Base-by-base conservation (phyloP, 2,113 vertebrate genomes). In the Pelusios castaneus region DNA sequence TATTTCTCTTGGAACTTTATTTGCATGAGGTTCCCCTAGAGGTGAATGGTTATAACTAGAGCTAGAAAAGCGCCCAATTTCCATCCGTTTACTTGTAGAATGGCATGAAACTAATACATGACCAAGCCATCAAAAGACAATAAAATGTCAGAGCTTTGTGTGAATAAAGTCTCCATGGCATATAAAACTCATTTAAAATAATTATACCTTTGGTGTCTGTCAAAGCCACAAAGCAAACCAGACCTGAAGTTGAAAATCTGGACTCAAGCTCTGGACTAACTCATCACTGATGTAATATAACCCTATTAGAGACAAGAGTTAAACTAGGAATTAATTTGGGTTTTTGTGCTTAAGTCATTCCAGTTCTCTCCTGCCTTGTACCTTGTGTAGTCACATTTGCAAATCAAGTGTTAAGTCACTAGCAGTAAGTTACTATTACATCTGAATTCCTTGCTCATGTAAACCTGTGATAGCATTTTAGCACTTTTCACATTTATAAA, bases 1-100 rank as follows among this genome's bases (percentile, higher is more conserved):
- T 47, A 12, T 55, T 80, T 80, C 13, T 41, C n/a, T 80, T n/a
- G 6, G 51, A 6, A 38, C n/a, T 24, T 54, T 55, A 55, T 55
- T 80, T 54, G 24, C 51, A 38, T n/a, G 24, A 55, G n/a, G 54
- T 55, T 38, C 22, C 25, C 38, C 25, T 54, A 92, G 92, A 95
- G 56, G 82, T 38, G 34, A 70, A 70, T 19, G 4, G n/a, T n/a
- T 90, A 89, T 89, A 80, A 60, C 54, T 56, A 96, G 95, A 95
- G 78, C 89, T 88, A 41, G 29, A 90, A 55, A 47, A 80, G 95
- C 94, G 95, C 38, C 84, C 56, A 47, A 91, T 90, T 94, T 89
- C 80, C 77, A 87, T 79, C 41, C 80, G 3, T 16, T 79, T 10
- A 0, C 9, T 70, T 43, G 78, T 63, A 85, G 10, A 87, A 76